phyloP scores from a whole-genome alignment of 2,797 vertebrate genomes.

The Sciurus carolinensis region DNA sequence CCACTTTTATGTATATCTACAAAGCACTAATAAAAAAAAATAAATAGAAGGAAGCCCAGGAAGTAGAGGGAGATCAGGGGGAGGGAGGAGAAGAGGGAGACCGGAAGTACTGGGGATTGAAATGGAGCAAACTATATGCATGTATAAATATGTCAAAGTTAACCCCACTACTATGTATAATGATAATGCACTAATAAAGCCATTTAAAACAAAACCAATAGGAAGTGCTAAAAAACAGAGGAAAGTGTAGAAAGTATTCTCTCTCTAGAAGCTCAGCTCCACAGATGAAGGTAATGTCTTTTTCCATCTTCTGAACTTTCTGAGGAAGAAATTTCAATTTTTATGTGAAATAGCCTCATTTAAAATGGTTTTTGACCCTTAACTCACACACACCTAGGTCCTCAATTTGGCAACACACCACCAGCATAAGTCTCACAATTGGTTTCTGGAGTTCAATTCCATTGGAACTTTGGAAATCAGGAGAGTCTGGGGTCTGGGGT shows the following conservation, averaged over 20 bases:
- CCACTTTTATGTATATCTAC: too few species aligned
- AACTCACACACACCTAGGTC: neutral
- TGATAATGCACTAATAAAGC: too few species aligned
- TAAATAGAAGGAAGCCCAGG: too few species aligned
- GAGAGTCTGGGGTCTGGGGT: neutral
- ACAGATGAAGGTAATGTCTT: neutral
- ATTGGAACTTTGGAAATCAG: neutral
- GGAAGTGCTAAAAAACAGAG: neutral
- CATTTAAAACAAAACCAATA: neutral
- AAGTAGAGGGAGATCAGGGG: too few species aligned
- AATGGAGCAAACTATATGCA: too few species aligned
- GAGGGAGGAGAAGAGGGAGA: too few species aligned
- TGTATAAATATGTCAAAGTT: too few species aligned
- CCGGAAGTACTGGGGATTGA: too few species aligned
- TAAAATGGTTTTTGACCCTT: neutral
- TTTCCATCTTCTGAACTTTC: neutral
- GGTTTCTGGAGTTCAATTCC: neutral
- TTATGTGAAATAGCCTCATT: neutral
- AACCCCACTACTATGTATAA: too few species aligned
- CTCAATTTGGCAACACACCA: neutral
- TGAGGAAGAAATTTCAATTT: constrained; percentile 15
- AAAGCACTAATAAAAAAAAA: too few species aligned
- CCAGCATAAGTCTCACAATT: neutral
- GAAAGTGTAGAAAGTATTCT: neutral
- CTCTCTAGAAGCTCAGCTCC: neutral